Conservation (phyloP, 23 tunicate genomes). For the Styela clava region DNA sequence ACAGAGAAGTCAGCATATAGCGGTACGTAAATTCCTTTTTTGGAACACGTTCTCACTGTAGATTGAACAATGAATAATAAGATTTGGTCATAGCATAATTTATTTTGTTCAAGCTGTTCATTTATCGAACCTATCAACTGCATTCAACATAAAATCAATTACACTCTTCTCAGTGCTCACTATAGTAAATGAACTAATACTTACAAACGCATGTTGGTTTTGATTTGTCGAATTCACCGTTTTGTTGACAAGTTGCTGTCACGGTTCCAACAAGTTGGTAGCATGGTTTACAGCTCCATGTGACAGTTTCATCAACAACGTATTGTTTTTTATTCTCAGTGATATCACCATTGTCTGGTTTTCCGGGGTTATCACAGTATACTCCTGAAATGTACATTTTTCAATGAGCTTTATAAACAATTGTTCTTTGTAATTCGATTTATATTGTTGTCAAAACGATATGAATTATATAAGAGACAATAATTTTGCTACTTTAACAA, state of each 20-base stretch:
- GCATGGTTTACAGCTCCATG: not conserved
- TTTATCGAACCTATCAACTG: too few species aligned
- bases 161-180: too few species aligned
- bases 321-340: not conserved
- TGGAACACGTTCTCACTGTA: constrained; percentile 2
- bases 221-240: not conserved
- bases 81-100: too few species aligned
- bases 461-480: too few species aligned
- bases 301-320: not conserved
- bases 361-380: not conserved
- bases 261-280: not conserved
- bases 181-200: too few species aligned
- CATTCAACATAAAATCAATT: too few species aligned
- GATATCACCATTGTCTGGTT: not conserved
- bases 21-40: not conserved
- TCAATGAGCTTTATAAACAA: not conserved
- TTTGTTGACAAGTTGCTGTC: not conserved
- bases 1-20: not conserved
- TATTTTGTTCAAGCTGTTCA: too few species aligned
- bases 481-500: too few species aligned
- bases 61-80: not conserved
- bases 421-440: too few species aligned
- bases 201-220: constrained; percentile 1
- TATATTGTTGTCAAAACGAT: too few species aligned
- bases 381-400: not conserved